Evolutionary conservation across 2,113 vertebrate genomes (phyloP).

Genomic region (Emydura subglobosa): DNA sequence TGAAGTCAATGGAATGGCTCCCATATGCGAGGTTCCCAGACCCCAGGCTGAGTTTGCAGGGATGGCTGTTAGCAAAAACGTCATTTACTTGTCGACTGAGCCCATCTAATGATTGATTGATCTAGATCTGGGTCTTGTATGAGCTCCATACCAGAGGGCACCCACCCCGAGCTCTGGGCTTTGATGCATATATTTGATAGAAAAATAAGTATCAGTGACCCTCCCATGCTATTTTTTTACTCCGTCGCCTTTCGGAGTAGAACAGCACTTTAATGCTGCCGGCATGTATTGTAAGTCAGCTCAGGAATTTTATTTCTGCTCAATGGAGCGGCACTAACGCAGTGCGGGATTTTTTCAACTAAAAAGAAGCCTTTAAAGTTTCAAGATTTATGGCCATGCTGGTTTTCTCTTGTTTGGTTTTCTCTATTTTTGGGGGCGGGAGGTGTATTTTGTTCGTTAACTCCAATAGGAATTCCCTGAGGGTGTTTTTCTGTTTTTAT

Average conservation of each 20-base stretch:
- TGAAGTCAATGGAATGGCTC: background rate
- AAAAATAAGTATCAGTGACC: background rate
- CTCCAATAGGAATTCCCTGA: background rate
- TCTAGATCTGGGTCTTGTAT: background rate
- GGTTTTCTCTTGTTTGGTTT: background rate
- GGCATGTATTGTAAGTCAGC: background rate
- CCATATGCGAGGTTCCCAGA: background rate
- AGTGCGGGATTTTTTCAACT: background rate
- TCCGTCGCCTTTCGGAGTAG: background rate
- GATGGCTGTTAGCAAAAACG: background rate
- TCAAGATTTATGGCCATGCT: background rate
- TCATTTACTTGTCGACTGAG: background rate
- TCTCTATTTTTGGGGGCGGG: accelerated
- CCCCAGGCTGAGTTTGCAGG: background rate
- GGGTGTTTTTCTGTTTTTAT: background rate
- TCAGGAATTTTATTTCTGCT: background rate
- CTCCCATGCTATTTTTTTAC: background rate
- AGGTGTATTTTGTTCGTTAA: background rate
- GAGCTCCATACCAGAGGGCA: background rate
- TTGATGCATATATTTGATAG: background rate
- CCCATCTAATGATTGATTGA: background rate
- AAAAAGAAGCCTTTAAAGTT: background rate
- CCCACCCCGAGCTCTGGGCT: background rate
- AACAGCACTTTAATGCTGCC: background rate
- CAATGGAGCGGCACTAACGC: background rate